Base-by-base conservation (phyloP, 2,888 invertebrate species). In the Iphiclides podalirius region DNA sequence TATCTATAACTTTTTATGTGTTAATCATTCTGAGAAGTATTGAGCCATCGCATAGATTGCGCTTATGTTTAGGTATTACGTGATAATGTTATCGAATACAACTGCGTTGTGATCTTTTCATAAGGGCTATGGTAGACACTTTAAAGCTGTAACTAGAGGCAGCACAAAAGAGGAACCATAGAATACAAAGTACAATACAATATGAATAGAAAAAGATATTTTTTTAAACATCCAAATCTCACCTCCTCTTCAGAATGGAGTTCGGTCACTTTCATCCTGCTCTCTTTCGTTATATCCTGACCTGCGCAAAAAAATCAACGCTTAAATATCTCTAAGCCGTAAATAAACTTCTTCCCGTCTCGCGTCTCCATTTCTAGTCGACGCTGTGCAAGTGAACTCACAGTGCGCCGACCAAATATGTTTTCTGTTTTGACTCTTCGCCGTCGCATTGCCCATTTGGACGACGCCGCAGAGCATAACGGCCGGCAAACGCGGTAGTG, bases 241-340 rank as follows among this genome's bases (percentile, higher is more conserved):
- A 90, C 89, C 81, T 89, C 89, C 55, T 89, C 88, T 59, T 86
- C 88, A 1, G 84, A 77, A 42, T 77, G 83, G 40, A 87, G 57
- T 58, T 89, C 89, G 35, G 77, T 86, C 53, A 85, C 81, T 75
- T 83, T 87, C 76, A 89, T 82, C 70, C 88, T 82, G 46, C 83
- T 88, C 52, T 90, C 90, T 70, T 82, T 87, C 67, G 77, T 87
- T 66, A 85, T 80, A 64, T 89, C 89, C 71, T 89, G 89, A 74
- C 89, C 89, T 89, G 74, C 51, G 75, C 72, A 79, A 73, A 75
- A 63, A 62, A 58, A 53, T n/a, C n/a, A n/a, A 58, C 72, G 68
- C 57, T 38, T 43, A 37, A 31, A 52, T 55, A 61, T 11, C 12
- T 57, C 59, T 52, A 57, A 57, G 53, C 52, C 52, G 45, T 71